A percentile compares a stretch with the other conserved stretches of the same genome.
Evolutionary conservation across 2,113 vertebrate genomes (phyloP).

Genomic region (Rattus norvegicus): GRCr8 NC_086019.1:16379001-16379500

Average conservation of each 20-base stretch:
- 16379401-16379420: neutral
- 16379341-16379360: neutral
- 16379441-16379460: neutral
- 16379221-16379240: neutral
- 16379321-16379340: neutral
- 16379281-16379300: fast-evolving
- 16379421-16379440: no score
- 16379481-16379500: neutral
- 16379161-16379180: neutral
- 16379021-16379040: neutral
- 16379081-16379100: neutral
- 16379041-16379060: neutral
- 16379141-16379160: neutral
- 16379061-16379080: neutral
- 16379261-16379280: neutral
- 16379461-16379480: neutral
- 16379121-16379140: neutral
- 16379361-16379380: neutral
- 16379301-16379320: neutral
- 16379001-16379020: neutral
- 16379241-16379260: neutral
- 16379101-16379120: neutral
- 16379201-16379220: neutral
- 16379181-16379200: neutral
- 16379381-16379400: neutral